Base-by-base conservation (phyloP, 2,888 invertebrate species). In the Odontocolon sp. region DNA sequence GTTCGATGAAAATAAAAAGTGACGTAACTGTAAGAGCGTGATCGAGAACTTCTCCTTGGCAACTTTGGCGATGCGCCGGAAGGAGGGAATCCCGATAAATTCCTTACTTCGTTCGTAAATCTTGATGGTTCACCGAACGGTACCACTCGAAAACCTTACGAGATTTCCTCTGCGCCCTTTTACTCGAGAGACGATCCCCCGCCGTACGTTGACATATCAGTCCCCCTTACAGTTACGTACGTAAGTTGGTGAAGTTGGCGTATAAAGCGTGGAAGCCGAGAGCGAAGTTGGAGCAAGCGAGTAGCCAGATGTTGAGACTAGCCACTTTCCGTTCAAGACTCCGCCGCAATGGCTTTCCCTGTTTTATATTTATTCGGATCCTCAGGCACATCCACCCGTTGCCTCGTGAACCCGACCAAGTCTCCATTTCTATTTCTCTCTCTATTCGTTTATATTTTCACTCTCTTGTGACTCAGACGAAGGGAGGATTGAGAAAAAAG, bases 351-450 rank as follows among this genome's bases (percentile, higher is more conserved):
- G 78, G 78, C 54, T 61, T 45, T 54, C 59, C 71, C 68, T 77
- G 68, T 79, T 79, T 80, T 78, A 78, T 83, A 82, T 82, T 84
- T 81, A 83, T 83, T 82, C 76, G 61, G 74, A 63, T 75, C 68
- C 79, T 81, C 54, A 70, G 72, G 66, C 72, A 75, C 79, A 74
- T 80, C 75, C 21, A 42, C 59, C 52, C 54, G 69, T 75, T 21
- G 70, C 72, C 36, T 36, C 42, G 31, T 40, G n/a, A 23, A 63
- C 36, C 50, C 67, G 28, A 50, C 40, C 52, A n/a, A 54, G 42
- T 8, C 36, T 18, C 31, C 42, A n/a, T 76, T 64, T 50, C 47
- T 42, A 56, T 26, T 28, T 70, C 45, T 33, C 11, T 45, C 26
- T 64, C 16, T 33, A 38, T 38, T 4, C 42, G 16, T 64, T 59